Percentiles rank a stretch among this genome's conserved stretches.
Evolutionary conservation across 2,113 vertebrate genomes (phyloP).

Genomic region (Scophthalmus maximus): DNA sequence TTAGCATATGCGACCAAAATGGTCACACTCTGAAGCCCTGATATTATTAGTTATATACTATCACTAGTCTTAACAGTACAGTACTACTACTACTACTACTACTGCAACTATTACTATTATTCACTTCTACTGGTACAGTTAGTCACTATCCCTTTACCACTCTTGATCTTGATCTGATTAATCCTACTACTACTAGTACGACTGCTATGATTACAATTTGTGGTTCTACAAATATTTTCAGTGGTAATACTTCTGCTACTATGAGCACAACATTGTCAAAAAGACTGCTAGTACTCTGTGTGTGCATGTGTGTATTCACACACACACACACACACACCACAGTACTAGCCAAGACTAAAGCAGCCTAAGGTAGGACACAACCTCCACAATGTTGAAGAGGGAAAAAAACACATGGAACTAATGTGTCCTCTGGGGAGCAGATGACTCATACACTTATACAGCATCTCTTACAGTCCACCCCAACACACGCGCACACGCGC

Average conservation of each 20-base stretch:
- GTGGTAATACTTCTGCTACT: not conserved
- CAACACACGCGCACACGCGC: slow-evolving; percentile 14
- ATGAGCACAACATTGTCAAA: not conserved
- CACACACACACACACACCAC: no score
- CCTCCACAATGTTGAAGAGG: slow-evolving; percentile 33
- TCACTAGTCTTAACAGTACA: not conserved
- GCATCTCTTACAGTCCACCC: slow-evolving; percentile 12
- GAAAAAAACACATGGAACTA: slow-evolving; percentile 45
- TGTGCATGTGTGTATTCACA: slow-evolving; percentile 9
- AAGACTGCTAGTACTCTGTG: not conserved
- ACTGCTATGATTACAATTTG: not conserved
- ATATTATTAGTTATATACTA: no score
- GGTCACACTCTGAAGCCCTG: no score
- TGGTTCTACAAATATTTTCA: not conserved
- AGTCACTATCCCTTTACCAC: no score
- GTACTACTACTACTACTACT: not conserved
- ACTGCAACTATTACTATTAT: not conserved
- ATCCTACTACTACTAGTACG: not conserved
- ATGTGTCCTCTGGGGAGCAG: slow-evolving; percentile 48
- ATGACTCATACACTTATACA: slow-evolving; percentile 63
- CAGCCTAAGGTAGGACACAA: slow-evolving; percentile 22
- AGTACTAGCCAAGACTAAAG: not conserved
- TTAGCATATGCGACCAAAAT: no score
- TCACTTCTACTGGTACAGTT: not conserved
- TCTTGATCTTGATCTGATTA: no score